phyloP scores from a whole-genome alignment of 2,888 invertebrate species.

The Noctua janthina region DNA sequence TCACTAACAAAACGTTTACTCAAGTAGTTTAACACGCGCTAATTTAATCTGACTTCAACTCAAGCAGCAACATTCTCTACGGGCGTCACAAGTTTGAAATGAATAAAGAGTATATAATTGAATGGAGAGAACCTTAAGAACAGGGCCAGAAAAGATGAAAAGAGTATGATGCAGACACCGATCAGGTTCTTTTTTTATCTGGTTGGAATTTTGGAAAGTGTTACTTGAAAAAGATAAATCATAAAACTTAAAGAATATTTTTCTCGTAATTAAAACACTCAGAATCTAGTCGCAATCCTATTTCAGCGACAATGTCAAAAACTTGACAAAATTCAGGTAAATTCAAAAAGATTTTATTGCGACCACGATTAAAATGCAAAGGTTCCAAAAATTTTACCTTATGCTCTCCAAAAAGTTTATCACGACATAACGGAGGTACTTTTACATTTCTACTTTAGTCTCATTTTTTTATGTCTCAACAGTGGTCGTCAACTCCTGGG shows the following conservation, averaged over 20 bases:
- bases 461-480: not conserved
- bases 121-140: constrained; percentile 13
- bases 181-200: not conserved
- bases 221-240: not conserved
- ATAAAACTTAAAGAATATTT: not conserved
- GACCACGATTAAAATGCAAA: not conserved
- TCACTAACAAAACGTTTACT: constrained; percentile 28
- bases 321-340: not conserved
- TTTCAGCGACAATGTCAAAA: not conserved
- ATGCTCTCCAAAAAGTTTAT: not conserved
- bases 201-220: not conserved
- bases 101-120: constrained; percentile 17
- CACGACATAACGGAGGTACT: not conserved
- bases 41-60: constrained; percentile 54
- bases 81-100: constrained; percentile 25
- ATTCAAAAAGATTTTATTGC: not conserved
- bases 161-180: not conserved
- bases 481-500: not conserved
- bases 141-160: not conserved
- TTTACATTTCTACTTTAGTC: not conserved
- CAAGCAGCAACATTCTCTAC: constrained; percentile 30
- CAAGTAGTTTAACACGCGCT: constrained; percentile 39
- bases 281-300: not conserved
- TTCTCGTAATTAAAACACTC: not conserved
- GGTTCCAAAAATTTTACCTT: too few species aligned